phyloP scores from a whole-genome alignment of 1,140 invertebrate species.

The Rhagoletis zephyria region DNA sequence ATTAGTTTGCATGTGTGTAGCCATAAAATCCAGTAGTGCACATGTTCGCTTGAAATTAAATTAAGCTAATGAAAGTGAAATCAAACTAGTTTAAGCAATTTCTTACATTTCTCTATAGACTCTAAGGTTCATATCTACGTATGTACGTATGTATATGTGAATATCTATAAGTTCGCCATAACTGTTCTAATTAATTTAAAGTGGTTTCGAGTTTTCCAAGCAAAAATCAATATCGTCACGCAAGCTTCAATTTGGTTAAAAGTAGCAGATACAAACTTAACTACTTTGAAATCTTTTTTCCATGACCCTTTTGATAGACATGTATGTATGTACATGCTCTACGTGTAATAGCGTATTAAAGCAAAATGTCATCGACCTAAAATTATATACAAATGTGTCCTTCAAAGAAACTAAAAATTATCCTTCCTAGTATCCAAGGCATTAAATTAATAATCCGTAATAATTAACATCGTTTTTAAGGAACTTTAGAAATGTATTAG shows the following conservation, averaged over 20 bases:
- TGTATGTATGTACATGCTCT: too few species aligned
- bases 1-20: neutral
- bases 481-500: too few species aligned
- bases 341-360: too few species aligned
- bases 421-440: too few species aligned
- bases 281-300: too few species aligned
- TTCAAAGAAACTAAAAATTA: too few species aligned
- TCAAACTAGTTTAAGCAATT: constrained; percentile 13
- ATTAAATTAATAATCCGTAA: too few species aligned
- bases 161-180: neutral
- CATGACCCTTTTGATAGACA: too few species aligned
- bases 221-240: constrained; percentile 26
- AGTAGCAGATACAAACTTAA: neutral
- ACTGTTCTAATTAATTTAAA: constrained; percentile 42
- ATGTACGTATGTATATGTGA: neutral
- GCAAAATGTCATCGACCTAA: too few species aligned
- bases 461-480: too few species aligned
- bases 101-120: neutral
- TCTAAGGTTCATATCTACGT: neutral
- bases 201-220: constrained; percentile 1
- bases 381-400: too few species aligned
- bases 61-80: constrained; percentile 43
- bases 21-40: neutral
- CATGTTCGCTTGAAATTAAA: constrained; percentile 16
- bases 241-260: neutral